phyloP scores from a whole-genome alignment of 92 coral and sea anemone genomes.

The Zoanthus gigantus region DNA sequence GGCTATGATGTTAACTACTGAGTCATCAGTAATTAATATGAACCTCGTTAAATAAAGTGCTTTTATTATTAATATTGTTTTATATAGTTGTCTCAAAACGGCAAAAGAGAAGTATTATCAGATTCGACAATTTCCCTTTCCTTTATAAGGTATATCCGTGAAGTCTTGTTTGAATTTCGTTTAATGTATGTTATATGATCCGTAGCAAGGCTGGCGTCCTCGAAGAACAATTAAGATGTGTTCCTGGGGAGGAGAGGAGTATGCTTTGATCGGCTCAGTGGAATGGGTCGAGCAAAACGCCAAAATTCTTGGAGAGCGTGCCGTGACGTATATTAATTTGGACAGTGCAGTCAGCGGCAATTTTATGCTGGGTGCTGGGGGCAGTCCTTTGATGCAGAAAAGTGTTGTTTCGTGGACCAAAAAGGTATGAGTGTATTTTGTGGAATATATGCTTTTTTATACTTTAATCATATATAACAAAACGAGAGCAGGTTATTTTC shows the following conservation, averaged over 20 bases:
- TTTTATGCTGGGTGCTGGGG: slow-evolving; percentile 5
- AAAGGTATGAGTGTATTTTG: background rate
- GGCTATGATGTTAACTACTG: no score
- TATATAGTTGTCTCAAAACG: no score
- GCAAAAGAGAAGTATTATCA: no score
- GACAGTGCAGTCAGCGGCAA: slow-evolving; percentile 73
- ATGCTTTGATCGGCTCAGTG: slow-evolving; percentile 85
- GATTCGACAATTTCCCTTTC: no score
- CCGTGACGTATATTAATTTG: slow-evolving; percentile 82
- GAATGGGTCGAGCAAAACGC: slow-evolving; percentile 94
- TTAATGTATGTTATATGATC: background rate
- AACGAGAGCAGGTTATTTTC: no score
- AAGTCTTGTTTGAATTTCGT: background rate
- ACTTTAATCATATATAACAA: no score
- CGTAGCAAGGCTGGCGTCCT: slow-evolving; percentile 91
- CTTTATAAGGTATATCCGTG: no score
- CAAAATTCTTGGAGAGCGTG: slow-evolving; percentile 63
- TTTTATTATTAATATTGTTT: no score
- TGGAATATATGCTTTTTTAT: no score
- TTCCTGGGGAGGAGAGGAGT: slow-evolving; percentile 98
- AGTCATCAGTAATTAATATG: no score
- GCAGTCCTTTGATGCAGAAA: slow-evolving; percentile 69
- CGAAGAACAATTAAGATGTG: slow-evolving; percentile 92
- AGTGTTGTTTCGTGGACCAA: slow-evolving; percentile 59
- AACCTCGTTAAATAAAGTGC: no score